Conservation (phyloP, 2,888 invertebrate genomes). For the Barypeithes pellucidus region DNA sequence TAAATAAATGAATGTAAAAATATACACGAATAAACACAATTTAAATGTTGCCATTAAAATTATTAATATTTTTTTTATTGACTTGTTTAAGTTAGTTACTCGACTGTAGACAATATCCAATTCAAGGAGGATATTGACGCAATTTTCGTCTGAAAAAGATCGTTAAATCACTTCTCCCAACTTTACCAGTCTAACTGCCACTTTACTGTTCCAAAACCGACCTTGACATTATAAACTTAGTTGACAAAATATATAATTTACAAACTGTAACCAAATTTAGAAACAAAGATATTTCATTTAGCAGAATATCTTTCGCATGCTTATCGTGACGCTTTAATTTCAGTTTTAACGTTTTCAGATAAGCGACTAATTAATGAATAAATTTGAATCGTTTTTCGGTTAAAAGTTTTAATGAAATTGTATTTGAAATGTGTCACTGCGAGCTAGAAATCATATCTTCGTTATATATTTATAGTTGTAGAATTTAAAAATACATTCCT, state of each 20-base stretch:
- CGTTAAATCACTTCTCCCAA: too few species aligned
- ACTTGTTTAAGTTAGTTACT: too few species aligned
- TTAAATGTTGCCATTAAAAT: too few species aligned
- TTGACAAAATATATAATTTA: constrained; percentile 28
- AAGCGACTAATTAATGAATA: constrained; percentile 10
- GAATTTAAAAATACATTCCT: too few species aligned
- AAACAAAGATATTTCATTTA: constrained; percentile 25
- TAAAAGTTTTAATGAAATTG: constrained; percentile 6
- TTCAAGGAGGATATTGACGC: too few species aligned
- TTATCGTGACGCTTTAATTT: constrained; percentile 13
- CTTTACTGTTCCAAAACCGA: not conserved
- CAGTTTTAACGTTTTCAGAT: constrained; percentile 13
- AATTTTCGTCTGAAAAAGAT: too few species aligned
- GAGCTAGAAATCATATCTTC: not conserved
- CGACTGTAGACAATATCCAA: too few species aligned
- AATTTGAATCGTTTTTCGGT: not conserved
- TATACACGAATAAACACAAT: too few species aligned
- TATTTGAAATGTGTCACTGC: constrained; percentile 1
- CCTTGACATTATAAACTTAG: constrained; percentile 14
- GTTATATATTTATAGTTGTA: not conserved
- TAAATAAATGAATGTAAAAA: too few species aligned
- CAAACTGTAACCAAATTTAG: constrained; percentile 13
- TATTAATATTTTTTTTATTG: too few species aligned
- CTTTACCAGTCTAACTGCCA: too few species aligned
- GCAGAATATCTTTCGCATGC: not conserved